phyloP scores from a whole-genome alignment of 2,797 vertebrate genomes.

The Alectoris magna region DNA sequence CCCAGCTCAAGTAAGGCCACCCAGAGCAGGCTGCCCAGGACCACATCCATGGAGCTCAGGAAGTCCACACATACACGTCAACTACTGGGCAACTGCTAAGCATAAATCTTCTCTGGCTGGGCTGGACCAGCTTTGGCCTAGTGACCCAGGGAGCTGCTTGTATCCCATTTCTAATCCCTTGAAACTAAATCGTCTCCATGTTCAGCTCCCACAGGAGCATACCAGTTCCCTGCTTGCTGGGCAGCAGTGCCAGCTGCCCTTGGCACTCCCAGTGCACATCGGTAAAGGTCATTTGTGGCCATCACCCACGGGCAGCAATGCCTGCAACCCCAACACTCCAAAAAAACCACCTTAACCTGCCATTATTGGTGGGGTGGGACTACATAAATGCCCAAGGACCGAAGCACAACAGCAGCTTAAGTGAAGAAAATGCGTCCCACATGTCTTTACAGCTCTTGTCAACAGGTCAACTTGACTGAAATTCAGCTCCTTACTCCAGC shows the following conservation, averaged over 20 bases:
- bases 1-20: background rate
- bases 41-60: background rate
- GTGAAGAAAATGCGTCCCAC: background rate
- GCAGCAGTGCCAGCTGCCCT: accelerated
- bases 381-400: background rate
- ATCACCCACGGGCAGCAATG: accelerated
- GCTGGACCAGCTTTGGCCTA: background rate
- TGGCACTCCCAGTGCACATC: background rate
- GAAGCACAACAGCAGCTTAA: background rate
- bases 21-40: background rate
- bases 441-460: background rate
- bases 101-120: background rate
- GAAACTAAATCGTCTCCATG: background rate
- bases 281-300: background rate
- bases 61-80: background rate
- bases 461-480: background rate
- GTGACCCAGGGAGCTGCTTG: background rate
- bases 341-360: background rate
- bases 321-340: background rate
- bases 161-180: background rate
- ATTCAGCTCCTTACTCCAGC: background rate
- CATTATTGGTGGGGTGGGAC: background rate
- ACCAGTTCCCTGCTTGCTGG: background rate
- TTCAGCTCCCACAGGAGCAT: background rate
- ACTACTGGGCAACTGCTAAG: background rate